Evolutionary conservation across 1,140 invertebrate species (phyloP), one percentile per base, ranked within the genome.

Genomic region (Drosophila pandora): DNA sequence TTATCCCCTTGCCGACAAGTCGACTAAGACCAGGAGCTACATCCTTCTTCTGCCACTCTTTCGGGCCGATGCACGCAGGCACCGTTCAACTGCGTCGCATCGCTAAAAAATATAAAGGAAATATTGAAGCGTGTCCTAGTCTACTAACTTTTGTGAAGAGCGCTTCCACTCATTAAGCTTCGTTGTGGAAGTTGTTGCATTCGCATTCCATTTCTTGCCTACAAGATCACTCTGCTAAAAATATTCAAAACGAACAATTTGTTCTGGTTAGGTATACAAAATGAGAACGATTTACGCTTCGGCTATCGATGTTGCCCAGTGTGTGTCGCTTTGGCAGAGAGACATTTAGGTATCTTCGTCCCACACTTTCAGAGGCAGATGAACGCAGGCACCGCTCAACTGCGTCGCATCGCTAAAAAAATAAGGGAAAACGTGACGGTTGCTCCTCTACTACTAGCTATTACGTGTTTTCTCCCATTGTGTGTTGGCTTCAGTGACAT

Each of bases 311-410:
- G 41, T 43, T 43, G 34, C 34, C 39, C 39, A 41, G 39, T 8
- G 10, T 28, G 25, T 10, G 39, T 41, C 39, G 34, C 34, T 37
- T 37, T 4, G 25, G 25, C 25, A 28, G 25, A 17, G 17, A 17
- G 17, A 34, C 32, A 9, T 34, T 34, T 9, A 34, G 32, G 32
- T 34, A 9, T 37, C 34, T 37, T 37, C 34, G 4, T 37, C n/a
- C 41, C 41, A 21, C 17, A 43, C 50, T 21, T 25, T 22, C 43
- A 61, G 67, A 61, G 67, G 59, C 73, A 57, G 61, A 85, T 70
- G 72, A 65, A 56, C 79, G 62, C 84, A 89, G 84, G 84, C 60
- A 85, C 84, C 64, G 84, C 37, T 89, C 84, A 89, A 89, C 84
- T 89, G 81, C 63, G 69, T 63, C 68, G 62, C 70, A 79, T 71